These are phyloP conservation scores for Acropora tenuis DNA, from an alignment of 64 coral and sea anemone species.

Conservation along the genomic window DNA sequence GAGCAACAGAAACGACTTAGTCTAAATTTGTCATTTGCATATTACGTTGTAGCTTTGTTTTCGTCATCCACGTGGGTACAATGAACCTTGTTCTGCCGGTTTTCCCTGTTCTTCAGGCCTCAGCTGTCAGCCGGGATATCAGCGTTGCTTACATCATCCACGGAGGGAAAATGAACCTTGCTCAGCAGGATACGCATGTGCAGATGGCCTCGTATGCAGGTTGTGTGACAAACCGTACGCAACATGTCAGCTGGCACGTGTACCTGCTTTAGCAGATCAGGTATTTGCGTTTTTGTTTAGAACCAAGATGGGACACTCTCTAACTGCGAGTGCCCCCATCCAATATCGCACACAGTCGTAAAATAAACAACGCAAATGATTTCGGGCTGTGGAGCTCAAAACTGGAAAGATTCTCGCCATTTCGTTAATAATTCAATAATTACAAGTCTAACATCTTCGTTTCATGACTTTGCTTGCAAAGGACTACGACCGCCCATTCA, in stretches of 20 bases:
- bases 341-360: not conserved
- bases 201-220: slow-evolving; percentile 68
- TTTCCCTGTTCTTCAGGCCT: slow-evolving; percentile 73
- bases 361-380: too few species aligned
- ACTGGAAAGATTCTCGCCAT: too few species aligned
- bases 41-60: slow-evolving; percentile 58
- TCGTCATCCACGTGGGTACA: slow-evolving; percentile 56
- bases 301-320: not conserved
- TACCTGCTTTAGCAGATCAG: slow-evolving; percentile 66
- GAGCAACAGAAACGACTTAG: too few species aligned
- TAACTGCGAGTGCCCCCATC: not conserved
- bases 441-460: not conserved
- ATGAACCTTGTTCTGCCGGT: slow-evolving; percentile 82
- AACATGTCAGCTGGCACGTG: slow-evolving; percentile 83
- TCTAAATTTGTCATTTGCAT: not conserved
- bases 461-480: not conserved
- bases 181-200: slow-evolving; percentile 84
- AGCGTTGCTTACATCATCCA: slow-evolving; percentile 83
- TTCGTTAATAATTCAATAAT: too few species aligned
- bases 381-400: too few species aligned
- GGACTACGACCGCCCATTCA: slow-evolving; percentile 84
- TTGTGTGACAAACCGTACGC: slow-evolving; percentile 75
- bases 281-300: slow-evolving; percentile 30
- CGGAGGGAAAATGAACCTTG: slow-evolving; percentile 86
- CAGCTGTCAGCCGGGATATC: slow-evolving; percentile 87